Evolutionary conservation across 2,888 invertebrate species (phyloP).

Genomic region (Timandra comae): DNA sequence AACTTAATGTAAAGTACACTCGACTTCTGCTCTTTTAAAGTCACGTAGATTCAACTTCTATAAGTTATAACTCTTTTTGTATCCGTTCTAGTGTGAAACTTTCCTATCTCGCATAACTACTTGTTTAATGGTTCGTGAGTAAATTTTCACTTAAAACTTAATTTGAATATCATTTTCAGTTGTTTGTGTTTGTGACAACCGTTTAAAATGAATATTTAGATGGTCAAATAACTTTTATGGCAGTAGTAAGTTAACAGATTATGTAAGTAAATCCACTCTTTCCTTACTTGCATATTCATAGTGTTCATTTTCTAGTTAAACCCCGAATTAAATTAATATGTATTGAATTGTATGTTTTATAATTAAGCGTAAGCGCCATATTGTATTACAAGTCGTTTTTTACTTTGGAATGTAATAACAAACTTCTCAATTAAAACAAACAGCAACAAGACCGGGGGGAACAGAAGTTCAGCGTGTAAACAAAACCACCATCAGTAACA

Average conservation of each 20-base stretch:
- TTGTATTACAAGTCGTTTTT: no score
- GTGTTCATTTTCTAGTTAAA: no score
- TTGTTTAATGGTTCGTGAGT: slow-evolving; percentile 26
- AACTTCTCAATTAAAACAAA: slow-evolving; percentile 19
- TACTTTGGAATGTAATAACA: slow-evolving; percentile 2
- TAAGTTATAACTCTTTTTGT: slow-evolving; percentile 41
- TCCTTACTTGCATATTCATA: no score
- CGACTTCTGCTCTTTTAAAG: slow-evolving; percentile 52
- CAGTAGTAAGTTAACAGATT: no score
- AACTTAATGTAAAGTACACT: slow-evolving; percentile 57
- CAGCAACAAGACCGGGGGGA: slow-evolving; percentile 22
- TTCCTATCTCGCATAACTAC: slow-evolving; percentile 28
- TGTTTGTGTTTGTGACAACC: no score
- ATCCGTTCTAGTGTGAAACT: slow-evolving; percentile 34
- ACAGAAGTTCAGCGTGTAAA: slow-evolving; percentile 32
- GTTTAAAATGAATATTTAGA: no score
- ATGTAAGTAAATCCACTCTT: no score
- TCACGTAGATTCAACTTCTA: slow-evolving; percentile 46
- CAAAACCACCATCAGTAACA: slow-evolving; percentile 25
- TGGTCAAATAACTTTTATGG: no score
- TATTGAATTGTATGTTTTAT: no score
- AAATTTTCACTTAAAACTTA: slow-evolving; percentile 1
- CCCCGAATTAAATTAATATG: no score
- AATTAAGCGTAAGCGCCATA: no score
- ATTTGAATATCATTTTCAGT: no score